These are phyloP conservation scores for Zonitis immaculata DNA, from an alignment of 2,888 invertebrate genomes.

Conservation along the genomic window DNA sequence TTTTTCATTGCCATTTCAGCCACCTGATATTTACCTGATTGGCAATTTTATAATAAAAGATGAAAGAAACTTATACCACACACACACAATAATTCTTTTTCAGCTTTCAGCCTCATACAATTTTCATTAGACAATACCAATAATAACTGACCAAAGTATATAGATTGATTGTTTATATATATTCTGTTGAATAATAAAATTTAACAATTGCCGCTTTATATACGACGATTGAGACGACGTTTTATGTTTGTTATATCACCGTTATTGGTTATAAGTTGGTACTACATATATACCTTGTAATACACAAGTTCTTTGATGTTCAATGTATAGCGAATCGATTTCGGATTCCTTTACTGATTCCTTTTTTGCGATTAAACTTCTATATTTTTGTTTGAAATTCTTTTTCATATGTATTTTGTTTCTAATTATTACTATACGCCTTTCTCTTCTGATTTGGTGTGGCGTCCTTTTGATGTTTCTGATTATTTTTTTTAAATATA, in stretches of 20 bases:
- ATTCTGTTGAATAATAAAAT: constrained; percentile 45
- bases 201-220: constrained; percentile 45
- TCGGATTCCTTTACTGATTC: constrained; percentile 25
- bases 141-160: no score
- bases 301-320: constrained; percentile 33
- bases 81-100: no score
- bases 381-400: constrained; percentile 8
- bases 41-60: no score
- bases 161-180: constrained; percentile 23
- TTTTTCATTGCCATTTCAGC: constrained; percentile 46
- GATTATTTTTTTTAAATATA: no score
- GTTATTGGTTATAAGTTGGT: constrained; percentile 17
- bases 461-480: constrained; percentile 14
- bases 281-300: constrained; percentile 34
- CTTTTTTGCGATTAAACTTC: constrained; percentile 17
- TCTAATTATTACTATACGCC: background rate
- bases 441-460: constrained; percentile 11
- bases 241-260: constrained; percentile 35
- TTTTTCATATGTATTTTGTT: no score
- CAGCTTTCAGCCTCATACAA: constrained; percentile 36
- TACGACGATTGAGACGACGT: constrained; percentile 39
- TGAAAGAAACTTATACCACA: no score
- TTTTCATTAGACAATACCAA: constrained; percentile 36
- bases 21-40: no score
- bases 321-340: constrained; percentile 31